A percentile compares a stretch with the other conserved stretches of the same genome.
Evolutionary conservation across 2,888 invertebrate species (phyloP).

Genomic region (Ommatoiulus sabulosus): DNA sequence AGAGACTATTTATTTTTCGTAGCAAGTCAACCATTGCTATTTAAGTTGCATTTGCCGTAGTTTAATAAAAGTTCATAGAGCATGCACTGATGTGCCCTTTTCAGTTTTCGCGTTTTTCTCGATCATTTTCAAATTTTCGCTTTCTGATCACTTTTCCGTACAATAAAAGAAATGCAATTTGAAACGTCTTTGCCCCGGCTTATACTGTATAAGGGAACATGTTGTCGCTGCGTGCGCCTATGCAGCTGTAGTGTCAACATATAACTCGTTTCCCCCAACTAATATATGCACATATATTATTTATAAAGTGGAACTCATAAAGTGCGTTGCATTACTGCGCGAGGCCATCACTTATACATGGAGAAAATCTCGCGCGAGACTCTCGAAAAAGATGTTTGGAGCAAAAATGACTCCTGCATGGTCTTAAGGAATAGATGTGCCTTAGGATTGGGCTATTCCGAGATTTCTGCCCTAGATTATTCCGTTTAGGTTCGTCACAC

Average conservation of each 20-base stretch:
- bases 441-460: neutral
- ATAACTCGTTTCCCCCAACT: conserved; percentile 29
- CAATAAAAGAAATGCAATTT: conserved; percentile 6
- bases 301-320: conserved; percentile 40
- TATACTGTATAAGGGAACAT: no score
- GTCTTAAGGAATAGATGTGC: conserved; percentile 29
- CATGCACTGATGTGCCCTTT: conserved; percentile 40
- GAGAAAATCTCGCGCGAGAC: neutral
- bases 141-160: conserved; percentile 4
- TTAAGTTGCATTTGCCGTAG: conserved; percentile 14
- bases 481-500: conserved; percentile 32
- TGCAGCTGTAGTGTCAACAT: conserved; percentile 39
- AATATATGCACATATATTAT: conserved; percentile 47
- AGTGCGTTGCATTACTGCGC: conserved; percentile 46
- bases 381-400: neutral
- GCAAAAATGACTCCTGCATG: conserved; percentile 48
- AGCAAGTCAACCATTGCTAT: conserved; percentile 16
- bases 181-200: neutral
- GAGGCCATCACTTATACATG: conserved; percentile 42
- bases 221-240: neutral
- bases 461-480: conserved; percentile 28
- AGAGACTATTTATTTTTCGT: conserved; percentile 26
- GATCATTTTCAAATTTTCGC: conserved; percentile 31
- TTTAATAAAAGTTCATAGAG: conserved; percentile 47
- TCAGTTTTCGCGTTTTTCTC: neutral